phyloP scores from a whole-genome alignment of 2,113 vertebrate genomes.

The Platichthys flesus region DNA sequence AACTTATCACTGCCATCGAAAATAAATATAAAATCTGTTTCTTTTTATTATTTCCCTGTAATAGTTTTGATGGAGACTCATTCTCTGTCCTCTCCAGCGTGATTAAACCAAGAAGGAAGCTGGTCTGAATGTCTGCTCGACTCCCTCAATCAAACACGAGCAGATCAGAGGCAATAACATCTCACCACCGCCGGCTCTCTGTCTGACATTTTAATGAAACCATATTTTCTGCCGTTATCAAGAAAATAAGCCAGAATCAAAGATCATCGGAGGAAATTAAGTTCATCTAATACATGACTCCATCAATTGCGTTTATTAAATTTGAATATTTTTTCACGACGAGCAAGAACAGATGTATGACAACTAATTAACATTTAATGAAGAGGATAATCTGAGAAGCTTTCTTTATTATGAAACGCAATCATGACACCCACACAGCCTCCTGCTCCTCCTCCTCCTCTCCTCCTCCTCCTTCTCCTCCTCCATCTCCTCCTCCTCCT shows the following conservation, averaged over 20 bases:
- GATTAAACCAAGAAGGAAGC: background rate
- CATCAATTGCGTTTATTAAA: conserved; percentile 22
- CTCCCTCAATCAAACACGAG: background rate
- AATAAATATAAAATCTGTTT: too few relatives aligned
- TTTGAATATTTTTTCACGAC: conserved; percentile 3
- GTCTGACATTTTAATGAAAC: conserved; percentile 43
- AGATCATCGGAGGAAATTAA: conserved; percentile 39
- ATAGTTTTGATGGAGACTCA: too few relatives aligned
- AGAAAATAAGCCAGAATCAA: conserved; percentile 30
- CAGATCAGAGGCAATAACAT: background rate
- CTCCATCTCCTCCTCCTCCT: background rate
- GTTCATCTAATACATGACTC: conserved; percentile 20
- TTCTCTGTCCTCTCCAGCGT: background rate
- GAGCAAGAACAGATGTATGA: conserved; percentile 52
- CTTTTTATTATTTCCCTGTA: too few relatives aligned
- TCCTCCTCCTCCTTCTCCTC: background rate
- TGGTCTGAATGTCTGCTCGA: background rate
- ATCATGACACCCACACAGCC: background rate
- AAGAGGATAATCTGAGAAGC: conserved; percentile 43
- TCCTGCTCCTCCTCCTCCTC: too few relatives aligned
- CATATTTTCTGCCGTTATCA: conserved; percentile 32
- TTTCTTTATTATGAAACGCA: conserved; percentile 24
- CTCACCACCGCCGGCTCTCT: background rate
- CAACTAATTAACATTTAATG: conserved; percentile 61
- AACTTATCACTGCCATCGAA: too few relatives aligned